These are phyloP conservation scores for Monarcha castaneiventris DNA, from an alignment of 2,113 vertebrate genomes.

Conservation along the genomic window DNA sequence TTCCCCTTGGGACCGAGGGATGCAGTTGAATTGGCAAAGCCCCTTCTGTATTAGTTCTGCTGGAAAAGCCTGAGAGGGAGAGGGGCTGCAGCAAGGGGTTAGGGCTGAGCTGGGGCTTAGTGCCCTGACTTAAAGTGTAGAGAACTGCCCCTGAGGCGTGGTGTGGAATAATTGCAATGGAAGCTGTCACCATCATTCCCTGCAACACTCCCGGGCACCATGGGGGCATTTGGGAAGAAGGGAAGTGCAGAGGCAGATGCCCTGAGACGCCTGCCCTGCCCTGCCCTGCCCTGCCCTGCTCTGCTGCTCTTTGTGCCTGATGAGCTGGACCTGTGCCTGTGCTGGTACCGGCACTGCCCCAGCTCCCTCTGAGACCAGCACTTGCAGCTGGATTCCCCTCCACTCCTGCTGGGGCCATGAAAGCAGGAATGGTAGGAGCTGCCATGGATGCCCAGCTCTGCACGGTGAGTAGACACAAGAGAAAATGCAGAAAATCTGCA, in stretches of 20 bases:
- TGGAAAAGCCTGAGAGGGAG: neutral
- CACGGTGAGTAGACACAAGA: no score
- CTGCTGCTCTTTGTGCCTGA: neutral
- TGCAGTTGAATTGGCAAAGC: accelerated
- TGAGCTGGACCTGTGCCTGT: accelerated
- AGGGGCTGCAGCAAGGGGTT: neutral
- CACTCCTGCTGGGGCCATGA: neutral
- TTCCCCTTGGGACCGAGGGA: neutral
- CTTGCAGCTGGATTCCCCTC: accelerated
- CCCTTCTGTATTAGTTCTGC: neutral
- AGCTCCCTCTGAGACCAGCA: neutral
- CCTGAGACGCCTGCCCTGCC: neutral
- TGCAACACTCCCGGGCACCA: no score
- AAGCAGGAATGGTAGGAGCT: neutral
- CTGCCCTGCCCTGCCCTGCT: no score
- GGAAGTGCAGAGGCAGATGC: neutral
- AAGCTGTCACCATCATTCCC: neutral
- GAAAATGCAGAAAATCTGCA: neutral
- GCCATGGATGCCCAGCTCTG: neutral
- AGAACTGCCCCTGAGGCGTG: neutral
- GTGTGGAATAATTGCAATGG: no score
- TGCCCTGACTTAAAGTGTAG: neutral
- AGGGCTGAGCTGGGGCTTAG: neutral
- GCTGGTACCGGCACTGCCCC: accelerated
- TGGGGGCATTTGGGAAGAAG: accelerated